Evolutionary conservation across 1,140 invertebrate species (phyloP).

Genomic region (Nasonia giraulti): DNA sequence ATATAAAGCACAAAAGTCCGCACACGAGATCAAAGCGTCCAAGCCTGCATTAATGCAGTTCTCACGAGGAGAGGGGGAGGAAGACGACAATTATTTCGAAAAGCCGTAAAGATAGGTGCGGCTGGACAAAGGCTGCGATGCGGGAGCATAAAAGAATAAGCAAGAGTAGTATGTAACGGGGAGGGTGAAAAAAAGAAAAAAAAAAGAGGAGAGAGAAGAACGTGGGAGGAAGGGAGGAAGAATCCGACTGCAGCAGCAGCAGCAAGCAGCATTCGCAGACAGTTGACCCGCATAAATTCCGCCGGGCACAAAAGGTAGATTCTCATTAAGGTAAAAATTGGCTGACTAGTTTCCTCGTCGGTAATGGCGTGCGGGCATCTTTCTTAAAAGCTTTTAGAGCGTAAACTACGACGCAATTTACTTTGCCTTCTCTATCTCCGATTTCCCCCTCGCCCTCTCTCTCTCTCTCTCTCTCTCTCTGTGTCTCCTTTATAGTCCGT

Average conservation of each 20-base stretch:
- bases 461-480: neutral
- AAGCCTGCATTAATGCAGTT: too few relatives aligned
- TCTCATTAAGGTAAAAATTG: conserved; percentile 47
- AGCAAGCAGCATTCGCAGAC: neutral
- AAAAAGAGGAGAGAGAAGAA: neutral
- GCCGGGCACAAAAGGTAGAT: conserved; percentile 25
- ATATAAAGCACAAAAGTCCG: too few relatives aligned
- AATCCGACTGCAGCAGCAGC: neutral
- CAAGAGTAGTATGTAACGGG: too few relatives aligned
- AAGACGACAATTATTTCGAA: too few relatives aligned
- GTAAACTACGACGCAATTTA: conserved; percentile 46
- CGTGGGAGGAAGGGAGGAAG: neutral
- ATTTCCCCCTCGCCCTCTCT: neutral
- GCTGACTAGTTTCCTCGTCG: conserved; percentile 24
- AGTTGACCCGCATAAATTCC: conserved; percentile 33
- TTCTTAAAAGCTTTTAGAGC: conserved; percentile 48
- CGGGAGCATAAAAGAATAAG: too few relatives aligned
- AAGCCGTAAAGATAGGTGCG: too few relatives aligned
- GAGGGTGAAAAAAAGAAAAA: neutral
- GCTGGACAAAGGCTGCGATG: too few relatives aligned
- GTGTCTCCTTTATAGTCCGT: conserved; percentile 19
- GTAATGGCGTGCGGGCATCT: conserved; percentile 5
- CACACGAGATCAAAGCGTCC: too few relatives aligned
- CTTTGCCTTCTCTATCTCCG: neutral
- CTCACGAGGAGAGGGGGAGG: too few relatives aligned